Conservation (phyloP, 2,113 vertebrate genomes). For the Grus americana region DNA sequence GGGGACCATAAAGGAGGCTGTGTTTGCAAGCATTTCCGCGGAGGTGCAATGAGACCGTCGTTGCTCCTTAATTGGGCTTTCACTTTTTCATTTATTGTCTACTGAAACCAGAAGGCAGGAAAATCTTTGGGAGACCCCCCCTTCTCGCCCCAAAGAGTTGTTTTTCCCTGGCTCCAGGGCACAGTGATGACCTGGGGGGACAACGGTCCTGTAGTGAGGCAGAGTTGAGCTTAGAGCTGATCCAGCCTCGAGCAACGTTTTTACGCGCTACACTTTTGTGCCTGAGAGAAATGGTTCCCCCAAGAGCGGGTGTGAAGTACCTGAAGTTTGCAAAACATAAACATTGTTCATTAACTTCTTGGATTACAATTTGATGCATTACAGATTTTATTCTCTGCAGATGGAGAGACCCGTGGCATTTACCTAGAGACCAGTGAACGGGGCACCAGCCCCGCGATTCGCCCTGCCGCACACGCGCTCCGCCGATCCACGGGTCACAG, state of each 20-base stretch:
- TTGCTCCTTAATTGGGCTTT: background rate
- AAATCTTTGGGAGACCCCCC: background rate
- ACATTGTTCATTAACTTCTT: background rate
- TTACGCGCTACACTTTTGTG: background rate
- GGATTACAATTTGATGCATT: background rate
- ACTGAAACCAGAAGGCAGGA: background rate
- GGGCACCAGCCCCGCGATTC: fast-evolving
- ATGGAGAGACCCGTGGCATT: background rate
- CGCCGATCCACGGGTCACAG: background rate
- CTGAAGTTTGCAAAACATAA: background rate
- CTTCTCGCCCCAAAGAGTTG: fast-evolving
- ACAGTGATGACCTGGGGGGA: background rate
- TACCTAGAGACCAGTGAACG: background rate
- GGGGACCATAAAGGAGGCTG: background rate
- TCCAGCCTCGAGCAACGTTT: background rate
- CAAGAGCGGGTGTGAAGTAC: background rate
- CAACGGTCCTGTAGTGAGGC: background rate
- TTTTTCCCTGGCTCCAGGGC: background rate
- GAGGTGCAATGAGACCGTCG: background rate
- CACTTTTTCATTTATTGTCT: background rate
- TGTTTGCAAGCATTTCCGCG: background rate
- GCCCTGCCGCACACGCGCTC: fast-evolving
- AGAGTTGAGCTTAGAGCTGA: background rate
- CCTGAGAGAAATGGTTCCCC: background rate
- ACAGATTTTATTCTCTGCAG: background rate